Percentiles rank a stretch among this genome's conserved stretches.
Evolutionary conservation across 2,888 invertebrate genomes (phyloP).

Genomic region (Eupithecia vulgata): DNA sequence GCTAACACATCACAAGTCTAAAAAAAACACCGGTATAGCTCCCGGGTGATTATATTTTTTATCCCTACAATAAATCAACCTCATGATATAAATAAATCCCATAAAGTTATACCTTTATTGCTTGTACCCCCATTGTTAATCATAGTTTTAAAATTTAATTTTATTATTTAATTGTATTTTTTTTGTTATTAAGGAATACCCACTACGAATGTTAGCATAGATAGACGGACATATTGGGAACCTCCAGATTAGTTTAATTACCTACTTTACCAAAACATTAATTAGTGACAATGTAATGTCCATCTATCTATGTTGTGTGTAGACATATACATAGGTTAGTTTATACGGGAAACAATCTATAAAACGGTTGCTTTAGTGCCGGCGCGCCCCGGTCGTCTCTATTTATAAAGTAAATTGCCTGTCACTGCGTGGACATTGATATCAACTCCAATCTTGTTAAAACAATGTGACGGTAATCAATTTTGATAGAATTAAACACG

Average conservation of each 20-base stretch:
- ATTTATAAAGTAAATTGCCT: slow-evolving; percentile 80
- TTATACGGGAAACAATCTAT: slow-evolving; percentile 66
- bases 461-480: slow-evolving; percentile 55
- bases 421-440: slow-evolving; percentile 69
- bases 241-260: background rate
- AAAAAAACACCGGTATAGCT: too few relatives aligned
- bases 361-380: slow-evolving; percentile 72
- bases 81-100: too few relatives aligned
- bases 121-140: too few relatives aligned
- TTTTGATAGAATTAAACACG: slow-evolving; percentile 8
- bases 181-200: too few relatives aligned
- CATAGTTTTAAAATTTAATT: too few relatives aligned
- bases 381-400: slow-evolving; percentile 74
- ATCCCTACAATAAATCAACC: too few relatives aligned
- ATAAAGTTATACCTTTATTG: too few relatives aligned
- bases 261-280: slow-evolving; percentile 22
- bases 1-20: too few relatives aligned
- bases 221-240: background rate
- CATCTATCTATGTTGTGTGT: slow-evolving; percentile 1
- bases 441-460: slow-evolving; percentile 68
- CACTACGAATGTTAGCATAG: background rate
- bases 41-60: too few relatives aligned
- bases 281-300: slow-evolving; percentile 41
- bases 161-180: too few relatives aligned
- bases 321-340: background rate